Base-by-base conservation (phyloP, 1,140 invertebrate species). In the Drosophila arizonae region DNA sequence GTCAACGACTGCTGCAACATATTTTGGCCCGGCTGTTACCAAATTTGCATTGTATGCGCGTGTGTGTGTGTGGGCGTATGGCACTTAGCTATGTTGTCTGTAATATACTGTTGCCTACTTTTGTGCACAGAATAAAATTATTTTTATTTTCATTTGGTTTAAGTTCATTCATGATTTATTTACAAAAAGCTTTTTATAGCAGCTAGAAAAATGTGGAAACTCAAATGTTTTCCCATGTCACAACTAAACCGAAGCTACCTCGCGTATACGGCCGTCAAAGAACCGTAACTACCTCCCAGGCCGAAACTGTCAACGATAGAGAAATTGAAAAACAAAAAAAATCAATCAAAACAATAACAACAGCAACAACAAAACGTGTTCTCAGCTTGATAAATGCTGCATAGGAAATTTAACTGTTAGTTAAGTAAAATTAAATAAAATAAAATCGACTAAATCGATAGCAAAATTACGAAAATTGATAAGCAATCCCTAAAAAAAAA, bases 211-310 rank as follows among this genome's bases (percentile, higher is more conserved):
- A 58, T 77, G 62, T 69, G 30, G 41, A 28, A 64, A 39, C 10
- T 11, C 8, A 33, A 8, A 33, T 33, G 33, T 33, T 33, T 33
- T 33, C 33, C 33, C 33, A 33, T 8, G 36, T 39, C 36, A 13
- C 46, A 28, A 64, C 33, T 61, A 30, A 84, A 85, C 77, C 81
- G 78, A 54, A 86, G 77, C 78, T 85, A 85, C 81, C 81, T 85
- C 81, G 72, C 51, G 64, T 24, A 50, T 48, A 51, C 51, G 65
- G 57, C 65, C 79, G 54, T 68, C 55, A 82, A n/a, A 55, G 26
- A 63, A 85, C 82, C 75, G 75, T 51, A 67, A 85, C 81, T 85
- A 85, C 81, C 81, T 85, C 81, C 64, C 57, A 36, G 30, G 50
- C 36, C 9, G 11, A 48, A 60, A 48, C 28, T 21, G 24, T 28